phyloP scores from a whole-genome alignment of 1,140 invertebrate genomes.

The Orius insidiosus region DNA sequence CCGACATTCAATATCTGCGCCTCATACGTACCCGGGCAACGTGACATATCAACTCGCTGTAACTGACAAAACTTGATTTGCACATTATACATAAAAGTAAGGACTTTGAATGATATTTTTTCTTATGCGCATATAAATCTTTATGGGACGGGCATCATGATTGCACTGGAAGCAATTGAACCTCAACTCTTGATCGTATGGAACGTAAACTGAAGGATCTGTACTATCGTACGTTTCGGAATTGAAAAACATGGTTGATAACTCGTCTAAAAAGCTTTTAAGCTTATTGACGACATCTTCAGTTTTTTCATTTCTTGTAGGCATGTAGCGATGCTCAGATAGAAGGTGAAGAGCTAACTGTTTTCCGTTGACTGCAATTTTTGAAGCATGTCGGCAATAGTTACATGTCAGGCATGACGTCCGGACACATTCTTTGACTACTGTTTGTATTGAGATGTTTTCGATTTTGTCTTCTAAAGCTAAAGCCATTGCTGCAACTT shows the following conservation, averaged over 20 bases:
- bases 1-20: constrained; percentile 27
- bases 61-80: constrained; percentile 66
- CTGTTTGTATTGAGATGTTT: constrained; percentile 45
- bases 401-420: constrained; percentile 49
- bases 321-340: constrained; percentile 52
- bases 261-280: constrained; percentile 39
- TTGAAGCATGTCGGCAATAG: constrained; percentile 66
- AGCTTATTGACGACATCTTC: constrained; percentile 46
- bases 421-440: constrained; percentile 52
- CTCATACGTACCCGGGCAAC: constrained; percentile 60
- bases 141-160: constrained; percentile 56
- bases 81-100: constrained; percentile 68
- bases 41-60: constrained; percentile 68
- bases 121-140: constrained; percentile 65
- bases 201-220: constrained; percentile 31
- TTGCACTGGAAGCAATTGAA: constrained; percentile 74
- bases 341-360: constrained; percentile 60
- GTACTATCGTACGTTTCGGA: constrained; percentile 45
- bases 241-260: constrained; percentile 48
- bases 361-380: constrained; percentile 63
- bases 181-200: constrained; percentile 29
- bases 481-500: constrained; percentile 48
- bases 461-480: constrained; percentile 53
- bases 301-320: constrained; percentile 50
- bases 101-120: constrained; percentile 65